Evolutionary conservation across 2,113 vertebrate species (phyloP), one percentile per base, ranked within the genome.

Genomic region (Chaetorhynchus papuensis): DNA sequence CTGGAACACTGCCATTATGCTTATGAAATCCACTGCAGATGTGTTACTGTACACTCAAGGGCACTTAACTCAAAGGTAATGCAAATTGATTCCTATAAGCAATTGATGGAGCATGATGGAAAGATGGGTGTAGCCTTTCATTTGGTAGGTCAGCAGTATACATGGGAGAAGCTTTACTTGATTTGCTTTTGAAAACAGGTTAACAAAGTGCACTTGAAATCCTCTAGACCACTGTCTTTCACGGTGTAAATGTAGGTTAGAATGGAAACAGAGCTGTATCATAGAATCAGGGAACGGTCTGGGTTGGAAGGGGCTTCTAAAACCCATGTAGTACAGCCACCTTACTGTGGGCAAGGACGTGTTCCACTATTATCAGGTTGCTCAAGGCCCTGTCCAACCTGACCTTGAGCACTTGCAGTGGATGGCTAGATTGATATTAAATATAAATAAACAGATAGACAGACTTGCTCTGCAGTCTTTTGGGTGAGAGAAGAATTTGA

Each of bases 31-130:
- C 83, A 87, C 90, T 68, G 83, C 60, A 88, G 79, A 85, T 78
- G 45, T 87, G 71, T 86, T 93, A 94, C 94, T 95, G 93, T 95
- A 92, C 90, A 93, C 86, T 93, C 89, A 94, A 89, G 86, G 91
- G 77, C 74, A 91, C 87, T 92, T 96, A 86, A 88, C 89, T 93
- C 64, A 85, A 69, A 96, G 90, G 56, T 79, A 95, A 95, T 96
- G 96, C 92, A 96, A 94, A 96, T 95, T 95, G 79, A 91, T 90
- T 77, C 75, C 92, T 93, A 76, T 93, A 93, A 95, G 94, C 90
- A 92, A 83, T 76, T 96, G 92, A 92, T 94, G 96, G 93, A 81
- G 68, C 93, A 27, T 18, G 68, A 71, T 96, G 92, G 96, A 96
- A 94, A 96, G 80, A 96, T 78, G 80, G 80, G 94, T 96, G 76